A percentile compares a stretch with the other conserved stretches of the same genome.
These are phyloP conservation scores for Enteromius thamalakanensis DNA, from an alignment of 2,797 vertebrate genomes.

Conservation along the genomic window DNA sequence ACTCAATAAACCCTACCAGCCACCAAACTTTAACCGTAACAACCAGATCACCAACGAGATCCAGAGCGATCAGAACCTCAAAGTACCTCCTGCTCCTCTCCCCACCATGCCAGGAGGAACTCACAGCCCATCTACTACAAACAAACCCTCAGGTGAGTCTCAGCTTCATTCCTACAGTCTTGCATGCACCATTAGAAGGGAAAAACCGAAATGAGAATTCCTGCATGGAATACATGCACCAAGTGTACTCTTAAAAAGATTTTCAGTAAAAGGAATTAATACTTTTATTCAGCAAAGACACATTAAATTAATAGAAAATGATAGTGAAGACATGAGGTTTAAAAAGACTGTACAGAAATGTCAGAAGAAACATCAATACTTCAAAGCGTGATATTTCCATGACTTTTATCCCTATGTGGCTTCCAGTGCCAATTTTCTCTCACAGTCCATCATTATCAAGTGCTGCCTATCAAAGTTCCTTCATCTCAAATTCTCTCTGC, in stretches of 20 bases:
- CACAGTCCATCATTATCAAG: constrained; percentile 52
- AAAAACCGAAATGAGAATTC: background rate
- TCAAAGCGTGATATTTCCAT: background rate
- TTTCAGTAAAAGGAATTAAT: background rate
- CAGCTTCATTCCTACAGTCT: constrained; percentile 15
- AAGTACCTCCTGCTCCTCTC: constrained; percentile 83
- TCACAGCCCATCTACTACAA: constrained; percentile 87
- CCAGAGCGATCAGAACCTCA: constrained; percentile 93
- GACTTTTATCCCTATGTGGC: background rate
- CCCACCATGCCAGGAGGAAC: constrained; percentile 93
- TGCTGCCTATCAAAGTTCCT: constrained; percentile 47
- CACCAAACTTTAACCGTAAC: constrained; percentile 84
- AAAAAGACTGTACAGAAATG: background rate
- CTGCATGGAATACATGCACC: background rate
- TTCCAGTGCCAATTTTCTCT: background rate
- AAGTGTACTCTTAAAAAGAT: background rate
- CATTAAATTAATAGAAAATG: background rate
- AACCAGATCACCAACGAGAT: constrained; percentile 98
- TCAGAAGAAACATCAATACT: background rate
- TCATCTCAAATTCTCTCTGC: constrained; percentile 57
- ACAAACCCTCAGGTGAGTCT: constrained; percentile 94
- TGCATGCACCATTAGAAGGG: background rate
- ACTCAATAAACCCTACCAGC: constrained; percentile 80
- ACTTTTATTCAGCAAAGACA: background rate
- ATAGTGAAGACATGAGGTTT: background rate